These are phyloP conservation scores for Polyodon spathula DNA, from an alignment of 2,113 vertebrate genomes.

Conservation along the genomic window DNA sequence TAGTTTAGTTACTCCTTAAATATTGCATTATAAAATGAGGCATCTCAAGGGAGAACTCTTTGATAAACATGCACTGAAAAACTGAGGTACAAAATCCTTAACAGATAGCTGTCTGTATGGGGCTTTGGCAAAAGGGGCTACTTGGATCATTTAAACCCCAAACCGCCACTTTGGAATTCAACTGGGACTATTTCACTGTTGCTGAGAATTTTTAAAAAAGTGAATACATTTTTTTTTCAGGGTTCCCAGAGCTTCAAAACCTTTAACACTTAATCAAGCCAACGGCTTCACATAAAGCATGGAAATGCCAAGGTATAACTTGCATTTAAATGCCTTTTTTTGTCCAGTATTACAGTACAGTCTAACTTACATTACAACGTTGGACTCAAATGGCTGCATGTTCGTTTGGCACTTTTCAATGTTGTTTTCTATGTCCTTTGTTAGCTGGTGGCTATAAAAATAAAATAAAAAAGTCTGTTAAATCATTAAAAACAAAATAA, in stretches of 20 bases:
- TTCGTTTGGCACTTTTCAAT: constrained; percentile 54
- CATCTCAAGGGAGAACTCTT: not conserved
- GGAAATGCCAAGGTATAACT: not conserved
- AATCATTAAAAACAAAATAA: not conserved
- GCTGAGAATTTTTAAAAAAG: no score
- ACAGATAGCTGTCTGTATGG: not conserved
- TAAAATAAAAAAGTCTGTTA: constrained; percentile 12
- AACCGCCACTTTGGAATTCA: not conserved
- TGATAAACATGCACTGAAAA: not conserved
- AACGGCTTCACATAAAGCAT: not conserved
- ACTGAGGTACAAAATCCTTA: not conserved
- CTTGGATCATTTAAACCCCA: not conserved
- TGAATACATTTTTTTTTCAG: no score
- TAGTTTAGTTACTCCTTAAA: no score
- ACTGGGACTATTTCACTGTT: no score
- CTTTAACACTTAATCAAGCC: no score
- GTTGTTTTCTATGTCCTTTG: constrained; percentile 74
- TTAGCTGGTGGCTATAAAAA: constrained; percentile 57
- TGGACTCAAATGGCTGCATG: constrained; percentile 68
- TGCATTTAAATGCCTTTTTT: not conserved
- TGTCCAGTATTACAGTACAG: not conserved
- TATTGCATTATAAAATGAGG: not conserved
- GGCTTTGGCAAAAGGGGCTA: not conserved
- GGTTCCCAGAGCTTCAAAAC: no score
- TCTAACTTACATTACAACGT: constrained; percentile 82